A percentile compares a stretch with the other conserved stretches of the same genome.
phyloP scores from a whole-genome alignment of 1,140 invertebrate genomes.

The Trinorchestia longiramus region DNA sequence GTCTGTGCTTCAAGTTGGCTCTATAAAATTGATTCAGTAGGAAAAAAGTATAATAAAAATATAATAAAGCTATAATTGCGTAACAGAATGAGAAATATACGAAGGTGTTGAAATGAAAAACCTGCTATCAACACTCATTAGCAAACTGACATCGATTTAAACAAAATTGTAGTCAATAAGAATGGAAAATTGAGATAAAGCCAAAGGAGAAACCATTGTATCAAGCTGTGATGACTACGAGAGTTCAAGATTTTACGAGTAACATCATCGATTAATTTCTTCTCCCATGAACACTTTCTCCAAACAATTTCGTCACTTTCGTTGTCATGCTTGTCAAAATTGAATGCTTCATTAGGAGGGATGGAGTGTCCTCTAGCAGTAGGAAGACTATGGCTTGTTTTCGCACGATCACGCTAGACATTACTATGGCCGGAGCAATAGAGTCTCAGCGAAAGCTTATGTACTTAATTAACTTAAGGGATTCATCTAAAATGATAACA shows the following conservation, averaged over 20 bases:
- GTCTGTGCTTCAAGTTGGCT: neutral
- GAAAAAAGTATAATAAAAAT: neutral
- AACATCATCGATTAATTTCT: neutral
- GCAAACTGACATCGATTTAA: too few relatives aligned
- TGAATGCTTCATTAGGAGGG: neutral
- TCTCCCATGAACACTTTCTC: neutral
- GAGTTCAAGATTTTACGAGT: neutral
- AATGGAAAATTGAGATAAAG: too few relatives aligned
- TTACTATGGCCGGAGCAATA: neutral
- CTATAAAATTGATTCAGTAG: neutral
- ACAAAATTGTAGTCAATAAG: too few relatives aligned
- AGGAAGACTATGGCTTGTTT: neutral
- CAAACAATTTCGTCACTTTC: neutral
- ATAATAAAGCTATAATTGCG: neutral
- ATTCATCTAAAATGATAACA: neutral
- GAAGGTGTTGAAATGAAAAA: too few relatives aligned
- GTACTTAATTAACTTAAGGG: neutral
- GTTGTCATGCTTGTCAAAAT: neutral
- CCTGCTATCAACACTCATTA: too few relatives aligned
- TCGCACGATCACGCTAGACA: neutral
- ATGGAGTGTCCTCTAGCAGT: neutral
- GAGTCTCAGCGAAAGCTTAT: neutral
- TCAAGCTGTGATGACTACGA: too few relatives aligned
- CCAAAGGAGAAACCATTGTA: too few relatives aligned
- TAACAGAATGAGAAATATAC: too few relatives aligned